Percentiles rank a stretch among this genome's conserved stretches.
Conservation (phyloP, 2,888 invertebrate species). For the Heliconius ismenius region DNA sequence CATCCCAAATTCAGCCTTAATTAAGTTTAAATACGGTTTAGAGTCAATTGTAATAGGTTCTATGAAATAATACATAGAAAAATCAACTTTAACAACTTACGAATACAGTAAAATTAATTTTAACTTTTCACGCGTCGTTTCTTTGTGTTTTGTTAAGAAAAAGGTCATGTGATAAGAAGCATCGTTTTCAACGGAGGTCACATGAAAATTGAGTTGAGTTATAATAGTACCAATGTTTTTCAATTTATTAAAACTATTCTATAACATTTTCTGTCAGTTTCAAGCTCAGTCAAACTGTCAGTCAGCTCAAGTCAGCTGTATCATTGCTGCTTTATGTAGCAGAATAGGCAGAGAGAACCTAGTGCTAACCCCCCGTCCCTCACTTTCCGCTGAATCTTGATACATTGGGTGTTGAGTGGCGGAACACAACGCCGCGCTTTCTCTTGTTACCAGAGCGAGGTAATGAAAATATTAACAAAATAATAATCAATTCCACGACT, state of each 20-base stretch:
- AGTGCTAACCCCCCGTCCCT: too few relatives aligned
- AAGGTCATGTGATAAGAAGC: constrained; percentile 76
- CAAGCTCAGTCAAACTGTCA: too few relatives aligned
- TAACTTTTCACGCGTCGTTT: constrained; percentile 43
- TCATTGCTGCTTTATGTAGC: too few relatives aligned
- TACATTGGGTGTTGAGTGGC: too few relatives aligned
- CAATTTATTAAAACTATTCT: background rate
- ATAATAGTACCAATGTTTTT: constrained; percentile 41
- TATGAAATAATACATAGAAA: background rate
- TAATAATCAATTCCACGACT: too few relatives aligned
- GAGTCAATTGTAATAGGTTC: background rate
- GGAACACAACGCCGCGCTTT: too few relatives aligned
- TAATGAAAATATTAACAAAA: too few relatives aligned
- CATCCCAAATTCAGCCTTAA: background rate
- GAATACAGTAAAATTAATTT: constrained; percentile 9
- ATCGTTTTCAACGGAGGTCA: constrained; percentile 63
- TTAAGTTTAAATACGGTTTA: background rate
- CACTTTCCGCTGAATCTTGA: too few relatives aligned
- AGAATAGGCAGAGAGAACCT: too few relatives aligned
- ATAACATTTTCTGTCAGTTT: background rate
- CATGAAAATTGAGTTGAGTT: constrained; percentile 58
- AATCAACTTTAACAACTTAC: background rate
- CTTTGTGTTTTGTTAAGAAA: constrained; percentile 60
- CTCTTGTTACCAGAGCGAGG: too few relatives aligned
- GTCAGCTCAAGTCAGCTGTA: too few relatives aligned